These are phyloP conservation scores for Pipistrellus kuhlii DNA, from an alignment of 2,797 vertebrate species.

Conservation along the genomic window DNA sequence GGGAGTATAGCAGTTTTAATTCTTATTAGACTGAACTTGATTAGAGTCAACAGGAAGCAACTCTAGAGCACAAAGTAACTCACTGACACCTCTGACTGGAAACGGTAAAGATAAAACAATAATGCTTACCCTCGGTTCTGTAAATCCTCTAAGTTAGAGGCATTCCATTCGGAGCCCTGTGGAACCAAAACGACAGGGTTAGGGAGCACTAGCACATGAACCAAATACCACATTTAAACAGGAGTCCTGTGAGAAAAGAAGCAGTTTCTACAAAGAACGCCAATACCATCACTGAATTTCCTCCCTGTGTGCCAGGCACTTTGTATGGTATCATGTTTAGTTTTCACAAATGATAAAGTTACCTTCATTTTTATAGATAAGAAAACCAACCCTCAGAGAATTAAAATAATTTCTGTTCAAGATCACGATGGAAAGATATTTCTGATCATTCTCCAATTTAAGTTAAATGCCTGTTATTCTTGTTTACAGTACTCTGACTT, in stretches of 20 bases:
- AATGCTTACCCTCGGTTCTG: constrained; percentile 96
- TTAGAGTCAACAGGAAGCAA: constrained; percentile 43
- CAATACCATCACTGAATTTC: neutral
- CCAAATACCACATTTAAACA: neutral
- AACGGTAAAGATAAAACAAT: constrained; percentile 48
- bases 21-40: constrained; percentile 35
- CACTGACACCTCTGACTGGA: neutral
- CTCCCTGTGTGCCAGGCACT: neutral
- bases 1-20: constrained; percentile 7
- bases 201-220: constrained; percentile 66
- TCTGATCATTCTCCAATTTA: neutral
- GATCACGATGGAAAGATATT: neutral
- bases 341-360: constrained; percentile 53
- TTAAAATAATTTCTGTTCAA: constrained; percentile 43
- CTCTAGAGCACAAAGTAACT: constrained; percentile 42
- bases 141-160: constrained; percentile 97
- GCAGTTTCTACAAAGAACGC: constrained; percentile 33
- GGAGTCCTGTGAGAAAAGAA: neutral
- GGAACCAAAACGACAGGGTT: constrained; percentile 78
- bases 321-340: neutral
- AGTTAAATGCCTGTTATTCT: neutral
- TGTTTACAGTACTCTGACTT: neutral
- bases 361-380: constrained; percentile 34
- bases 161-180: constrained; percentile 99
- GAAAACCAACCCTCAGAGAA: constrained; percentile 32